Base-by-base conservation (phyloP, 2,113 vertebrate species). In the Nothoprocta perdicaria region DNA sequence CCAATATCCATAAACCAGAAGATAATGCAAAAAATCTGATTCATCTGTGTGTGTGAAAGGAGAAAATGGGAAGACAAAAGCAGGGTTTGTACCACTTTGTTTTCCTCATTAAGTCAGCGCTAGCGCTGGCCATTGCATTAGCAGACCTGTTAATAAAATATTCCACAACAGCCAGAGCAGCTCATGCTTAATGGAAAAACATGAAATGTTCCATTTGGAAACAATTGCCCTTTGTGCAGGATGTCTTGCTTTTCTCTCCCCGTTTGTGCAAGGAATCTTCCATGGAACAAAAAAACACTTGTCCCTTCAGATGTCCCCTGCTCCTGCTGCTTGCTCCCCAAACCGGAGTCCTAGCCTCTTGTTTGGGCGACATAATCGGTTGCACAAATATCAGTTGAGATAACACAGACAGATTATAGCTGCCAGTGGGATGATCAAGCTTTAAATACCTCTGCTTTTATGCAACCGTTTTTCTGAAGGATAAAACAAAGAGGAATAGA, bases 381-480 rank as follows among this genome's bases (percentile, higher is more conserved):
- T 76, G 67, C 74, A 91, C 94, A 95, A 94, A 92, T 92, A 95
- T 95, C 91, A 93, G 77, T 81, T 24, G 63, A 94, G 94, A 95
- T 90, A 85, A 78, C 78, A 43, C 88, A 90, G 95, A 92, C 89
- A 92, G 89, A 95, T 95, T 88, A 91, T 61, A 89, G 89, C 91
- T 92, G 68, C 85, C 91, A 96, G 91, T 79, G 76, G 94, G 86
- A 75, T 1, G 94, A 83, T 89, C 82, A 91, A 78, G 86, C 83
- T 91, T 88, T 91, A 96, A 96, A 95, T 95, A 90, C 91, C 81
- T 94, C 86, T 90, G 85, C 62, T 66, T 96, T 84, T 29, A 71
- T 92, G 88, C 88, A 79, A 94, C 88, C 94, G 80, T 93, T 96
- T 94, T 95, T 96, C 90, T 78, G 94, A 93, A 88, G 89, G 91